Percentiles rank a stretch among this genome's conserved stretches.
Evolutionary conservation across 2,888 invertebrate species (phyloP).

Genomic region (Xanthorhoe designata): DNA sequence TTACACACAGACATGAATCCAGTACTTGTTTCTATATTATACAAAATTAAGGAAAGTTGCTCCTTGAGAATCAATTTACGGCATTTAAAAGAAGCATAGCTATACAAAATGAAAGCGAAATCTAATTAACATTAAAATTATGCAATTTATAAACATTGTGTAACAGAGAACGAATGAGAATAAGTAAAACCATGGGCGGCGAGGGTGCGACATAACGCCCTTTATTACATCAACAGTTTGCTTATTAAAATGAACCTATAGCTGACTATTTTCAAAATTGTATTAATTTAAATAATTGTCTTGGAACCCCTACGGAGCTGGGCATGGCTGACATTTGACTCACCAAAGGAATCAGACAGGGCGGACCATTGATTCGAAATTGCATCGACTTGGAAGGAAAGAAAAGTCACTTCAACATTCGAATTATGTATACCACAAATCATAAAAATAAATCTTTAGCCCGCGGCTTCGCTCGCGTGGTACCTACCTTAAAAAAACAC

Average conservation of each 20-base stretch:
- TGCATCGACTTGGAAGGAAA: neutral
- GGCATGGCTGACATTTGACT: constrained; percentile 9
- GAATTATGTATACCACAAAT: too few relatives aligned
- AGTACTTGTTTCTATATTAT: too few relatives aligned
- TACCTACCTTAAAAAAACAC: too few relatives aligned
- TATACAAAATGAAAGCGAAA: constrained; percentile 4
- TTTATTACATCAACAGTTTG: neutral
- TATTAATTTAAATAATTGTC: constrained; percentile 13
- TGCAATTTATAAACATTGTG: constrained; percentile 6
- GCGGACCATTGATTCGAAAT: neutral
- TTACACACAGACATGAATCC: too few relatives aligned
- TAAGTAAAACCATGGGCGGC: neutral
- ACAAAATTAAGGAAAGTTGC: too few relatives aligned
- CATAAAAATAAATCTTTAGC: too few relatives aligned
- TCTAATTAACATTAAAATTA: neutral
- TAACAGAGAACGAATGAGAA: constrained; percentile 4
- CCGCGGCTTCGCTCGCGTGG: too few relatives aligned
- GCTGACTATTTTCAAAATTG: constrained; percentile 10
- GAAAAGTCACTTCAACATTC: neutral
- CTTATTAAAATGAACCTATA: constrained; percentile 2
- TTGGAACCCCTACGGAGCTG: constrained; percentile 2
- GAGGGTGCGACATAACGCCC: constrained; percentile 2
- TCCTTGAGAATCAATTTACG: neutral
- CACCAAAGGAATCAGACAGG: neutral
- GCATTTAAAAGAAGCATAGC: neutral